Evolutionary conservation across 2,113 vertebrate species (phyloP).

Genomic region (Mobula birostris): DNA sequence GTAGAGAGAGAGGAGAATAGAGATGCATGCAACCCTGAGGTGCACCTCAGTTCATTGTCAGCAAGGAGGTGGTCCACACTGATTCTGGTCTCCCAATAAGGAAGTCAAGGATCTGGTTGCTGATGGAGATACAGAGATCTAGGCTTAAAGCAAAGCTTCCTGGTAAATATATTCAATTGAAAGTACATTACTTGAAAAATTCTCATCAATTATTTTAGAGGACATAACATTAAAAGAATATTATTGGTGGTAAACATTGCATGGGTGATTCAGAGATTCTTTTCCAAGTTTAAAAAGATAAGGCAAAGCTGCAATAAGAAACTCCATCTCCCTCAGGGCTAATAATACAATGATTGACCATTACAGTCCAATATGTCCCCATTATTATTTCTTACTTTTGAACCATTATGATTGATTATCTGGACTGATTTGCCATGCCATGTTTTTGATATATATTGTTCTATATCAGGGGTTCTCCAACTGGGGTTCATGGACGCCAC

Average conservation of each 20-base stretch:
- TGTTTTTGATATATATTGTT: neutral
- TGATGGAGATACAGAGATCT: too few species aligned
- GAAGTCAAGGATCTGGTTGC: too few species aligned
- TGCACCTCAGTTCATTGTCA: too few species aligned
- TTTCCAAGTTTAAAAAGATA: neutral
- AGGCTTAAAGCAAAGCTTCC: neutral
- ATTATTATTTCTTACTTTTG: neutral
- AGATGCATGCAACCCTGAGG: too few species aligned
- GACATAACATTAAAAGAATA: neutral
- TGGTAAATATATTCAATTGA: neutral
- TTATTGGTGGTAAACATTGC: neutral
- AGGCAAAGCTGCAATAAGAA: neutral
- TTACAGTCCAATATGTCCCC: neutral
- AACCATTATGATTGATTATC: neutral
- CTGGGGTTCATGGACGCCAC: too few species aligned
- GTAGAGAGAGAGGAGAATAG: too few species aligned
- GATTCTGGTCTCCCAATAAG: too few species aligned
- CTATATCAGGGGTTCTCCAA: too few species aligned
- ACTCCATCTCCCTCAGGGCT: neutral
- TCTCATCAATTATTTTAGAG: neutral
- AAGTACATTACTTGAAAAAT: neutral
- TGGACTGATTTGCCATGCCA: neutral
- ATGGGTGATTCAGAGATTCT: neutral
- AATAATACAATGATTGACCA: neutral
- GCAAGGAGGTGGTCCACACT: too few species aligned